Base-by-base conservation (phyloP, 1,140 invertebrate genomes). In the Tetragonula clypearis region DNA sequence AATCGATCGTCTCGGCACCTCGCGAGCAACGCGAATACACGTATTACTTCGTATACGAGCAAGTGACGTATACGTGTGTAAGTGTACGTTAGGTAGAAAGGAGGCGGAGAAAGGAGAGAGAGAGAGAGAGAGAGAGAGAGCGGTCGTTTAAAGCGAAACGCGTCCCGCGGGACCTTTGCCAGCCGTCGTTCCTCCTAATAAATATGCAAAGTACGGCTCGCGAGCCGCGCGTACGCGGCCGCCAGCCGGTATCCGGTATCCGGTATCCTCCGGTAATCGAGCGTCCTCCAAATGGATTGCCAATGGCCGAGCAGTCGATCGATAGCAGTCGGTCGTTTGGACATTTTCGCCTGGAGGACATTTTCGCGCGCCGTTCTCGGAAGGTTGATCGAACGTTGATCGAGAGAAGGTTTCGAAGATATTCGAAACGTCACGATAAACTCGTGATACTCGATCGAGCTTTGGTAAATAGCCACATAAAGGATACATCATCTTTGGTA, bases 201-300 rank as follows among this genome's bases (percentile, higher is more conserved):
- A 90, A 90, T 90, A 90, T 90, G 89, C 89, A 90, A 90, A 90
- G 79, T 89, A 87, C 80, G 83, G 85, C 80, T 30, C 41, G 41
- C 41, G 41, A 41, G 41, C 5, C 35, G 35, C 35, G 35, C 35
- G 35, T 5, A 41, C 35, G 35, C 35, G 35, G 35, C 35, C 35
- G 35, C 35, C 35, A 35, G 35, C 35, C 41, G 41, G 41, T 41
- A 41, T 41, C 41, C 41, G 41, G 41, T 41, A 41, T 41, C 41
- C 41, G 41, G 41, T 41, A 41, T 41, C 41, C 41, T 41, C 41
- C 41, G 41, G 69, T 76, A 88, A 85, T 65, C 72, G 75, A 58
- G 65, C 55, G 62, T 53, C 65, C 26, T 49, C 60, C 14, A 83
- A 89, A 88, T 86, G 79, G 87, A 83, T 89, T 86, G 82, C 60